phyloP scores from a whole-genome alignment of 2,888 invertebrate genomes.

The Hypena proboscidalis region DNA sequence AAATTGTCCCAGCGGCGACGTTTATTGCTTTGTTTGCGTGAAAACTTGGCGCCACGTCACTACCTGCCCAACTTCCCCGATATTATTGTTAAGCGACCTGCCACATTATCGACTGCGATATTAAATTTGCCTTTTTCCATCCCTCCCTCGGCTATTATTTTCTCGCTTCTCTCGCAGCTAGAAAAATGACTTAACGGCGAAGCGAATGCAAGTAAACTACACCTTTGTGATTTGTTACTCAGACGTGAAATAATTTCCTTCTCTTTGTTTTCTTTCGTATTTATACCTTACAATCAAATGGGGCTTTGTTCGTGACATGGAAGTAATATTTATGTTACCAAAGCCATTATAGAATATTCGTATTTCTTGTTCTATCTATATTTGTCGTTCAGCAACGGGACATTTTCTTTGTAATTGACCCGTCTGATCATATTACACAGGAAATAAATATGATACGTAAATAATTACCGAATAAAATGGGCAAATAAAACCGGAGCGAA shows the following conservation, averaged over 20 bases:
- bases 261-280: slow-evolving; percentile 23
- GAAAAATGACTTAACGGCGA: slow-evolving; percentile 42
- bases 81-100: slow-evolving; percentile 49
- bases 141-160: slow-evolving; percentile 41
- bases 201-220: slow-evolving; percentile 44
- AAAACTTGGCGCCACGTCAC: slow-evolving; percentile 61
- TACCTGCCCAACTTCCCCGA: slow-evolving; percentile 51
- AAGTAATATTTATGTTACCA: slow-evolving; percentile 1
- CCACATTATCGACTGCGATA: slow-evolving; percentile 55
- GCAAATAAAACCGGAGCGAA: slow-evolving; percentile 14
- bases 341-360: neutral
- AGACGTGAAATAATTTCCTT: slow-evolving; percentile 40
- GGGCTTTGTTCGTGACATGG: neutral
- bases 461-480: slow-evolving; percentile 8
- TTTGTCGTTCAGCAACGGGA: neutral
- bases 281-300: slow-evolving; percentile 1
- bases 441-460: neutral
- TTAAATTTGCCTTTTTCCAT: slow-evolving; percentile 52
- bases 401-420: neutral
- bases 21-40: slow-evolving; percentile 77
- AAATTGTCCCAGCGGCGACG: slow-evolving; percentile 65
- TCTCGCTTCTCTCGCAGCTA: slow-evolving; percentile 30
- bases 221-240: slow-evolving; percentile 41
- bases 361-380: neutral
- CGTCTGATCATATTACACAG: neutral